Conservation (phyloP, 2,113 vertebrate species). For the Irena cyanogastra region DNA sequence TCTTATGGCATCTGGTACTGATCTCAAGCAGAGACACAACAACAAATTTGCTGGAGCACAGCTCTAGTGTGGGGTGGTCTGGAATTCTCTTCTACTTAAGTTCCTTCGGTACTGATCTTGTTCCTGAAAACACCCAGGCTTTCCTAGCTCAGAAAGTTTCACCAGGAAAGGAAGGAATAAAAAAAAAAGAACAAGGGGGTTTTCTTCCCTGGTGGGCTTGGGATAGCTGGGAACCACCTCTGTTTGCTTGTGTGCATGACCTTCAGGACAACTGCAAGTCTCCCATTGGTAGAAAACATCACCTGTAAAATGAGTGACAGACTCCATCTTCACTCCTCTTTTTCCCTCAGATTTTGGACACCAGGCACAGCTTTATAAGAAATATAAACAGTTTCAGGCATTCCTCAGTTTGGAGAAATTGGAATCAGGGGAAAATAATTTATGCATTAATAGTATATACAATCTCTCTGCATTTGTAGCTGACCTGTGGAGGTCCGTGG, state of each 20-base stretch:
- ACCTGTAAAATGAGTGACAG: not conserved
- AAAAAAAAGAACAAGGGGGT: accelerated
- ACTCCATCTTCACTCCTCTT: not conserved
- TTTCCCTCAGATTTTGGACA: not conserved
- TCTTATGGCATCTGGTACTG: not conserved
- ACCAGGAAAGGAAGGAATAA: not conserved
- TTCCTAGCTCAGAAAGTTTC: not conserved
- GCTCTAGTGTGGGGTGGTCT: not conserved
- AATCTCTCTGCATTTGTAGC: not conserved
- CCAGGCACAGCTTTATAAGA: not conserved
- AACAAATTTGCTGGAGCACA: not conserved
- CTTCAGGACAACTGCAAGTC: not conserved
- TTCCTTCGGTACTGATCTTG: not conserved
- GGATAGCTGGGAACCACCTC: not conserved
- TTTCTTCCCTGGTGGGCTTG: not conserved
- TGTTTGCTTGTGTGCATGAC: not conserved
- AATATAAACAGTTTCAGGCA: not conserved
- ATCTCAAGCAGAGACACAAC: not conserved
- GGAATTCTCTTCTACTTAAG: not conserved
- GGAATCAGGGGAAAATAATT: not conserved
- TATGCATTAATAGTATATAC: not conserved
- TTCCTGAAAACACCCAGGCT: not conserved
- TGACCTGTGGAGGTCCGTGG: not conserved
- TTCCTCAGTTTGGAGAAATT: not conserved
- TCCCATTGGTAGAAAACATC: not conserved